Evolutionary conservation across 2,888 invertebrate species (phyloP).

Genomic region (Pandemis corylana): DNA sequence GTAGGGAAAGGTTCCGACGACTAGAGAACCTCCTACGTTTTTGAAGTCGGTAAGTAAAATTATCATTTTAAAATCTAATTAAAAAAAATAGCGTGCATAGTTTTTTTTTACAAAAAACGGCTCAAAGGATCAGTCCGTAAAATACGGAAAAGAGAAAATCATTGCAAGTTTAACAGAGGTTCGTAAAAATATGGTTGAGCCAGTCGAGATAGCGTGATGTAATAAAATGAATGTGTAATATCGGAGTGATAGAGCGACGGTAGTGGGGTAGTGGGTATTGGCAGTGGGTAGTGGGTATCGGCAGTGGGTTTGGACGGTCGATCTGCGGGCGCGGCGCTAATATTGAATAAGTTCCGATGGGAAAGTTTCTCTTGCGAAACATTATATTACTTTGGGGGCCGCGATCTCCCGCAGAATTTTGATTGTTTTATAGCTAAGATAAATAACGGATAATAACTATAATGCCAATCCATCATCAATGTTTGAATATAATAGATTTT

Average conservation of each 20-base stretch:
- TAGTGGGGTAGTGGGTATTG: constrained; percentile 48
- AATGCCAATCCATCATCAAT: constrained; percentile 2
- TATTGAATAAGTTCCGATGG: constrained; percentile 82
- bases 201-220: not conserved
- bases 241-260: constrained; percentile 49
- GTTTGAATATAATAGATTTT: not conserved
- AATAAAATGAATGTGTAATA: constrained; percentile 39
- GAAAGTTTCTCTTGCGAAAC: constrained; percentile 75
- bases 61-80: no score
- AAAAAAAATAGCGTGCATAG: no score
- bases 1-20: no score
- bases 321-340: constrained; percentile 61
- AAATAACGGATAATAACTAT: constrained; percentile 29
- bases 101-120: no score
- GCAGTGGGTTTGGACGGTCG: constrained; percentile 48
- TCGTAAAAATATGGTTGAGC: not conserved
- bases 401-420: constrained; percentile 72
- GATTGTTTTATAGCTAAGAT: constrained; percentile 70
- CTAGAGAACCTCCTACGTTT: no score
- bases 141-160: not conserved
- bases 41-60: no score
- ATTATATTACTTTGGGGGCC: constrained; percentile 76
- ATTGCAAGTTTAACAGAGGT: not conserved
- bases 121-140: not conserved
- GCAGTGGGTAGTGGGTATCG: constrained; percentile 44